A percentile compares a stretch with the other conserved stretches of the same genome.
phyloP scores from a whole-genome alignment of 2,113 vertebrate genomes.

The Glareola pratincola region DNA sequence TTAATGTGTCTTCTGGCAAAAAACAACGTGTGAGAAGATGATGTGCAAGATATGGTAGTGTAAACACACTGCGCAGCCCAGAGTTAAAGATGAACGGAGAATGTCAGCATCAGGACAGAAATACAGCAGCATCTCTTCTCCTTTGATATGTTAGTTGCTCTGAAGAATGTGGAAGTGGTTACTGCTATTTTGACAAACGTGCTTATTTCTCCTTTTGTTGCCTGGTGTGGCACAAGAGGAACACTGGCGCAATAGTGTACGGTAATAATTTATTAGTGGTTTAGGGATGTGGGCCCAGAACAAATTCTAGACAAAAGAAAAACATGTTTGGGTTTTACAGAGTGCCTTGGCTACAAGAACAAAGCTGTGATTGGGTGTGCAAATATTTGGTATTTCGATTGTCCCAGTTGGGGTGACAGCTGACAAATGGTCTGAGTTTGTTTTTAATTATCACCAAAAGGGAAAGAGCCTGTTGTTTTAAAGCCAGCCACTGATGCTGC shows the following conservation, averaged over 20 bases:
- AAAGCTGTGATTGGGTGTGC: conserved; percentile 51
- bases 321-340: conserved; percentile 68
- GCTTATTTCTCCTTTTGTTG: conserved; percentile 54
- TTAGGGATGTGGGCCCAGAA: conserved; percentile 61
- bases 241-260: background rate
- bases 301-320: conserved; percentile 72
- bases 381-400: conserved; percentile 60
- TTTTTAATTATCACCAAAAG: conserved; percentile 66
- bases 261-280: conserved; percentile 58
- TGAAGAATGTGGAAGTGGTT: conserved; percentile 19
- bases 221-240: conserved; percentile 40
- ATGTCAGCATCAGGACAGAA: background rate
- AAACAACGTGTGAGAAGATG: background rate
- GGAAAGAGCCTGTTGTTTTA: conserved; percentile 6
- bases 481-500: conserved; percentile 51
- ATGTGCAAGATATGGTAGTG: background rate
- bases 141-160: background rate
- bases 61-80: background rate
- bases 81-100: background rate
- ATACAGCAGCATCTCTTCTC: background rate
- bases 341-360: conserved; percentile 55
- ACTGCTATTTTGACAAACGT: conserved; percentile 44
- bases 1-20: background rate
- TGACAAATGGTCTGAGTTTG: conserved; percentile 50
- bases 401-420: conserved; percentile 49